Percentiles rank a stretch among this genome's conserved stretches.
phyloP scores from a whole-genome alignment of 2,888 invertebrate genomes.

The Muscina levida region DNA sequence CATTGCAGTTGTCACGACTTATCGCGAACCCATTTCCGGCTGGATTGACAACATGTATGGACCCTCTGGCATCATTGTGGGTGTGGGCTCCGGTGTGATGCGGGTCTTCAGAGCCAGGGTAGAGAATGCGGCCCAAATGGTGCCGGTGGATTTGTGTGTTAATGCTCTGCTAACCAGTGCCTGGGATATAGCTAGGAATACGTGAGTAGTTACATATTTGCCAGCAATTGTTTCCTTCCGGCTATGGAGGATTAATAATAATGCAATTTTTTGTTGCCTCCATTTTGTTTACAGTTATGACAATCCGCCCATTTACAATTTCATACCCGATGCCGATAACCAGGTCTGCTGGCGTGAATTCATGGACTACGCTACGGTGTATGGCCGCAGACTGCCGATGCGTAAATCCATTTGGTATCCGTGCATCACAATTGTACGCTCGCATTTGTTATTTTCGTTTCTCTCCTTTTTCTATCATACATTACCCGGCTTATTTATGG shows the following conservation, averaged over 20 bases:
- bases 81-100: slow-evolving; percentile 84
- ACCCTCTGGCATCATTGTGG: slow-evolving; percentile 81
- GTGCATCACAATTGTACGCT: slow-evolving; percentile 81
- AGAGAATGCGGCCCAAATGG: slow-evolving; percentile 79
- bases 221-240: too few species aligned
- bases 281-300: slow-evolving; percentile 70
- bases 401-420: slow-evolving; percentile 87
- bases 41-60: slow-evolving; percentile 89
- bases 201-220: slow-evolving; percentile 67
- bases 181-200: slow-evolving; percentile 80
- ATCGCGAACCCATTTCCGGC: slow-evolving; percentile 82
- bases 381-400: slow-evolving; percentile 83
- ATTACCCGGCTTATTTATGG: slow-evolving; percentile 84
- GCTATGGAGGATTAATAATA: not conserved
- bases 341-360: slow-evolving; percentile 91
- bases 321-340: slow-evolving; percentile 91
- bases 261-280: not conserved
- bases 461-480: slow-evolving; percentile 84
- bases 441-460: slow-evolving; percentile 80
- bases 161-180: slow-evolving; percentile 81
- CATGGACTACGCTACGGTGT: slow-evolving; percentile 76
- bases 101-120: slow-evolving; percentile 79
- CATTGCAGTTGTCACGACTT: slow-evolving; percentile 80
- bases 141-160: slow-evolving; percentile 81
- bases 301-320: slow-evolving; percentile 85